Conservation (phyloP, 2,888 invertebrate species). For the Smittia aterrima region DNA sequence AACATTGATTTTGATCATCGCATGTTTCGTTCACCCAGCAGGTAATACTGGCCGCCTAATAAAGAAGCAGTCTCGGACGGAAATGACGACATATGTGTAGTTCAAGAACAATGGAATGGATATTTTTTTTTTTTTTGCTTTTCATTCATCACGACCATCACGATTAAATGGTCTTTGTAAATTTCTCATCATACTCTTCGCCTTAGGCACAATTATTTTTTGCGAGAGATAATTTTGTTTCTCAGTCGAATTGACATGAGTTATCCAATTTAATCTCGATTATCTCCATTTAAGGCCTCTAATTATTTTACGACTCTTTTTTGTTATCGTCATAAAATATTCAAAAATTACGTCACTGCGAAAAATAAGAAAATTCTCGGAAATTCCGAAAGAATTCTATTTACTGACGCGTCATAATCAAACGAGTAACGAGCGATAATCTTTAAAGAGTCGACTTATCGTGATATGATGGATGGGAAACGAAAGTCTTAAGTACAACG, state of each 20-base stretch:
- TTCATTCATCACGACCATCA: slow-evolving; percentile 1
- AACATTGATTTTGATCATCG: too few species aligned
- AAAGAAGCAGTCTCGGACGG: background rate
- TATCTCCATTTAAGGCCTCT: background rate
- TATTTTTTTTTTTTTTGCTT: background rate
- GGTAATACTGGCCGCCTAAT: too few species aligned
- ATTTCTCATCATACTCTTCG: background rate
- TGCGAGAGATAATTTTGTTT: background rate
- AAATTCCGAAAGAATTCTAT: too few species aligned
- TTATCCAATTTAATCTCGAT: background rate
- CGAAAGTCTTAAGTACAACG: background rate
- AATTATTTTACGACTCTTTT: too few species aligned
- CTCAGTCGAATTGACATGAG: background rate
- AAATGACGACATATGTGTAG: background rate
- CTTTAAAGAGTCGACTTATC: too few species aligned
- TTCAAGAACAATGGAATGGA: slow-evolving; percentile 8
- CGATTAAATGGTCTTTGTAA: background rate
- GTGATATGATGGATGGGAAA: too few species aligned
- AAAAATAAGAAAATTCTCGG: too few species aligned
- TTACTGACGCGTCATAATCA: too few species aligned
- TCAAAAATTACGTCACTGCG: too few species aligned
- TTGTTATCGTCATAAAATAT: too few species aligned
- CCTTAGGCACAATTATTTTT: background rate
- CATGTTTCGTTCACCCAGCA: too few species aligned
- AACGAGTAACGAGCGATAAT: too few species aligned